phyloP scores from a whole-genome alignment of 1,140 invertebrate species.

The Muscidifurax raptorellus region DNA sequence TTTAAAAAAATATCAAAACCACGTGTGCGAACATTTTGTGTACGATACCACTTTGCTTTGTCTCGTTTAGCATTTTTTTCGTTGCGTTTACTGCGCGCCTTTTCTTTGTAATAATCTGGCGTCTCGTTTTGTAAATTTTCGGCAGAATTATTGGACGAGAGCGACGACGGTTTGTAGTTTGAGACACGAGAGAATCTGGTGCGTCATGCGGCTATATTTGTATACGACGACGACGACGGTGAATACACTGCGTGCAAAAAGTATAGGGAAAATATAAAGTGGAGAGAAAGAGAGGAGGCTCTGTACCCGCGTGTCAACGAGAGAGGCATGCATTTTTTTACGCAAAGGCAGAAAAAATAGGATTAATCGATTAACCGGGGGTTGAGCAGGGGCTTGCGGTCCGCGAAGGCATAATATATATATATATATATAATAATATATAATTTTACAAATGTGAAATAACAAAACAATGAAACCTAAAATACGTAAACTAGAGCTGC shows the following conservation, averaged over 20 bases:
- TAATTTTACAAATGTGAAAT: conserved; percentile 43
- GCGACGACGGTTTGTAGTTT: not conserved
- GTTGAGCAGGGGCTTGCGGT: conserved; percentile 38
- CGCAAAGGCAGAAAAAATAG: conserved; percentile 14
- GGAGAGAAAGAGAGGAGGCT: conserved; percentile 42
- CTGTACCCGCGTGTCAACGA: not conserved
- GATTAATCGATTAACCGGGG: conserved; percentile 13
- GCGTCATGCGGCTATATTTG: conserved; percentile 4
- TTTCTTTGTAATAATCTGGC: not conserved
- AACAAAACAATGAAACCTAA: conserved; percentile 56
- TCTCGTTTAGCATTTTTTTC: conserved; percentile 23
- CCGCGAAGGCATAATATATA: conserved; percentile 28
- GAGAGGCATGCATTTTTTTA: conserved; percentile 42
- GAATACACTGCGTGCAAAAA: conserved; percentile 24
- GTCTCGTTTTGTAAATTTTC: not conserved
- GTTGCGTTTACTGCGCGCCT: conserved; percentile 26
- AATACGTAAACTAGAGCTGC: conserved; percentile 65
- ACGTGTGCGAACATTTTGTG: conserved; percentile 13
- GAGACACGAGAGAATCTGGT: conserved; percentile 17
- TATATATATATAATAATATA: not conserved
- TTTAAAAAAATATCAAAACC: not conserved
- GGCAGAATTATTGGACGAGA: conserved; percentile 11
- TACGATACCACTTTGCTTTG: conserved; percentile 7
- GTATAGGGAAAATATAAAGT: not conserved
- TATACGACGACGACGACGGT: not conserved